Base-by-base conservation (phyloP, 2,888 invertebrate genomes). In the Charanyca ferruginea region DNA sequence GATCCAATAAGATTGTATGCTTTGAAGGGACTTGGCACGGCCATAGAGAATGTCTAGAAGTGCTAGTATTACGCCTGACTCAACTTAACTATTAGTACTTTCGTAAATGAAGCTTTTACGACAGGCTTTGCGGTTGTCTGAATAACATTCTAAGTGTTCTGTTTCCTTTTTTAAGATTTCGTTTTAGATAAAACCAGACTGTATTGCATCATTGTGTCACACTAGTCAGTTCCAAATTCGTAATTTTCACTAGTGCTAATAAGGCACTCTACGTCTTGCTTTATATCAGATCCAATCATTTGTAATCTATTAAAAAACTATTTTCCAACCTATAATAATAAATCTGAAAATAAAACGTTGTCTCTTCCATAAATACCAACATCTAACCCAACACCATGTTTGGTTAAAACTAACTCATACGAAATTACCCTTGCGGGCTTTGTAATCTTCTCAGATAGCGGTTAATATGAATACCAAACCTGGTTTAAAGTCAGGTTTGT, bases 1-100 rank as follows among this genome's bases (percentile, higher is more conserved):
- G 90, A 89, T 89, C 89, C 90, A 91, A 91, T 90, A 91, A 90
- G 91, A 89, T 89, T 90, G 89, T 90, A 84, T 90, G 85, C 88
- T 88, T 84, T 86, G 87, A 88, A 89, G 89, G 89, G 88, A 83
- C 84, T 82, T 67, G 61, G 52, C 77, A 7, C 9, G 35, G 85
- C 81, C 41, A 35, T 85, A 85, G 23, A 78, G 60, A 72, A 67
- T 3, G 3, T 44, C 84, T 86, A 65, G 87, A 73, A 63, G 66
- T 41, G 68, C 5, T 25, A 61, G 47, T 20, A 49, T 52, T 77
- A 22, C n/a, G 3, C 7, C 13, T 18, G 35, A 20, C 28, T 16
- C 18, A 23, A n/a, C 11, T 49, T 18, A 38, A 42, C 57, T 42
- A 49, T 61, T 38, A 44, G 62, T 51, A 51, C 4, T 8, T 52